phyloP scores from a whole-genome alignment of 2,797 vertebrate species.

The Salmo trutta region DNA sequence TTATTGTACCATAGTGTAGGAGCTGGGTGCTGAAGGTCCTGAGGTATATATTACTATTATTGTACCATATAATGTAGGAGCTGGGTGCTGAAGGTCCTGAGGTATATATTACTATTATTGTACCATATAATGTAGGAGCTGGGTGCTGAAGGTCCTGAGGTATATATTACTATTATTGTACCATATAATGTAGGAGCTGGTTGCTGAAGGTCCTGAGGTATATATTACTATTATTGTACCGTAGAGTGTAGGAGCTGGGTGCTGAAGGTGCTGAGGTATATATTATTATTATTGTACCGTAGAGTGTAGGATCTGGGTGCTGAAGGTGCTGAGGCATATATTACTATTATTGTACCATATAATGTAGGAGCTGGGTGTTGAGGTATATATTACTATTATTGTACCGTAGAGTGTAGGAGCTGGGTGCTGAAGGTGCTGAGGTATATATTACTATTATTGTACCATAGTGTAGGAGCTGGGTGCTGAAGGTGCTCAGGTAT shows the following conservation, averaged over 20 bases:
- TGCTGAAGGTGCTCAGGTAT: no score
- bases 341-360: constrained; percentile 69
- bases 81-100: constrained; percentile 67
- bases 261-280: no score
- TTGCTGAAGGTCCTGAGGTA: constrained; percentile 70
- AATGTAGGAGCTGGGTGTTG: constrained; percentile 85
- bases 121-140: constrained; percentile 73
- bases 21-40: constrained; percentile 75
- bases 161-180: constrained; percentile 24
- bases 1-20: constrained; percentile 76
- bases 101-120: no score
- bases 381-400: no score
- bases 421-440: no score
- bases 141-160: no score
- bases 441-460: constrained; percentile 26
- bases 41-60: no score
- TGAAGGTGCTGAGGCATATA: no score
- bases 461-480: no score
- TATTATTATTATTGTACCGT: constrained; percentile 63
- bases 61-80: constrained; percentile 85
- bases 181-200: constrained; percentile 52
- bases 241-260: no score
- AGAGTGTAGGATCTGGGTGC: constrained; percentile 86
- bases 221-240: constrained; percentile 26
- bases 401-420: constrained; percentile 73